Conservation (phyloP, 2,113 vertebrate species). For the Tyto alba region DNA sequence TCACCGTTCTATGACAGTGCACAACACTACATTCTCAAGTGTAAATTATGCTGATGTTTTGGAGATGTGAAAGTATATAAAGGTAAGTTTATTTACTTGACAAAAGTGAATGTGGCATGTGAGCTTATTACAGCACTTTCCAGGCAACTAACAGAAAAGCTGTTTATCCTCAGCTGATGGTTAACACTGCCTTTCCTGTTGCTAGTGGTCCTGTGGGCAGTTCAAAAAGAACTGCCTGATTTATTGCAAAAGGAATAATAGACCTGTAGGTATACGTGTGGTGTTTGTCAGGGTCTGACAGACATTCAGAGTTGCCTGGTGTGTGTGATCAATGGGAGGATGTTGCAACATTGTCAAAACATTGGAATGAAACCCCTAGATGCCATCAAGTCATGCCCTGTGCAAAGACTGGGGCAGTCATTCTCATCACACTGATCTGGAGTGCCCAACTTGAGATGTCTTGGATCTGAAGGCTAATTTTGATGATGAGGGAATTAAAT, state of each 20-base stretch:
- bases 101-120: constrained; percentile 1
- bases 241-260: constrained; percentile 22
- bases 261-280: not conserved
- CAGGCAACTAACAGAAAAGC: not conserved
- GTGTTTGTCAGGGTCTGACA: not conserved
- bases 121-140: constrained; percentile 7
- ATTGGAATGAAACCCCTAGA: not conserved
- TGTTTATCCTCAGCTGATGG: constrained; percentile 26
- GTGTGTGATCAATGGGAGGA: not conserved
- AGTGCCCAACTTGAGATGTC: not conserved
- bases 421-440: not conserved
- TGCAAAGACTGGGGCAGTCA: not conserved
- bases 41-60: constrained; percentile 15
- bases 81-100: constrained; percentile 40
- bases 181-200: constrained; percentile 20
- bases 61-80: not conserved
- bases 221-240: not conserved
- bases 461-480: not conserved
- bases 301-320: not conserved
- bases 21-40: not conserved
- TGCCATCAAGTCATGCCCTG: not conserved
- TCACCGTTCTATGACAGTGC: not conserved
- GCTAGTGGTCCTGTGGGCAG: constrained; percentile 2
- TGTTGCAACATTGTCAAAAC: not conserved
- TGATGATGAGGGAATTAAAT: not conserved